phyloP scores from a whole-genome alignment of 1,140 invertebrate species.

The Drosophila varians region DNA sequence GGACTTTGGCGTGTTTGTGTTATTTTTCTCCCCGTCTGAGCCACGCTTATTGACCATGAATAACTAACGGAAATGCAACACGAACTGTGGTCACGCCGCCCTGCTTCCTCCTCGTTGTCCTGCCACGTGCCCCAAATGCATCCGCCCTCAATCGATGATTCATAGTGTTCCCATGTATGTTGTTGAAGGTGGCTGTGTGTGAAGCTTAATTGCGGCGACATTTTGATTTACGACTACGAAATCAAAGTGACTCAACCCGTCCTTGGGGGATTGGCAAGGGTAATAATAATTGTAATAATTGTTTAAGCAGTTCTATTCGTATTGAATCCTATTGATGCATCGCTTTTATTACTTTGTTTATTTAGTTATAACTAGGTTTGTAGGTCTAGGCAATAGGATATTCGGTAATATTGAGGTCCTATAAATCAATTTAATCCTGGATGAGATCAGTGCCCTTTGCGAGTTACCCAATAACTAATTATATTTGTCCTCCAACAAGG shows the following conservation, averaged over 20 bases:
- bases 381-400: no score
- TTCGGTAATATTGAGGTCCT: background rate
- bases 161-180: constrained; percentile 7
- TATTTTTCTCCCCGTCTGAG: constrained; percentile 14
- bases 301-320: no score
- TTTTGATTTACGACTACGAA: constrained; percentile 67
- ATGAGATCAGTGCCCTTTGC: background rate
- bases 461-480: background rate
- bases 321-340: no score
- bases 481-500: no score
- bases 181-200: constrained; percentile 10
- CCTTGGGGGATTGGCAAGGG: background rate
- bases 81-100: constrained; percentile 36
- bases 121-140: background rate
- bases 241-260: constrained; percentile 21
- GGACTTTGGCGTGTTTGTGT: constrained; percentile 1
- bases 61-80: constrained; percentile 69
- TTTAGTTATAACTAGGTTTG: no score
- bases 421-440: background rate
- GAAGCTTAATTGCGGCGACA: constrained; percentile 56
- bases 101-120: background rate
- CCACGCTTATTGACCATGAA: constrained; percentile 68
- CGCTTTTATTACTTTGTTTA: no score
- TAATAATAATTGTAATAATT: background rate
- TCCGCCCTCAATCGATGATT: constrained; percentile 32